These are phyloP conservation scores for Pyrgilauda ruficollis DNA, from an alignment of 2,113 vertebrate genomes.

Conservation along the genomic window DNA sequence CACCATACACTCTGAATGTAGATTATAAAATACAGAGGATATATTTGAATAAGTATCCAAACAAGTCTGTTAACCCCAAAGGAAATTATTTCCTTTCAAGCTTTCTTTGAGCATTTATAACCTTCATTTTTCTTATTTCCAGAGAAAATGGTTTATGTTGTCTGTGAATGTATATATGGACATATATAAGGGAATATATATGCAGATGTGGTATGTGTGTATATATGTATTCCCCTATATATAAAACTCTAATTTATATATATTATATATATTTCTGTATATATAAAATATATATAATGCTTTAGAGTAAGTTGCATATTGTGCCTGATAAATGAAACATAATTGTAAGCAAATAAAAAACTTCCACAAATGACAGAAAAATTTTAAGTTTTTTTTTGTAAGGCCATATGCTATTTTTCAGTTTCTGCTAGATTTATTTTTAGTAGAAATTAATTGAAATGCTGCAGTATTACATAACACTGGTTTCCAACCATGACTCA, in stretches of 20 bases:
- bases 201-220: not conserved
- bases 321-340: conserved; percentile 39
- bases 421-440: conserved; percentile 29
- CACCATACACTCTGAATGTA: conserved; percentile 34
- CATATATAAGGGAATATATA: conserved; percentile 35
- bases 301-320: conserved; percentile 29
- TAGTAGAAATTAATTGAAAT: conserved; percentile 19
- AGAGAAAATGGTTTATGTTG: not conserved
- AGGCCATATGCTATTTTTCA: conserved; percentile 20
- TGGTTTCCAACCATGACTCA: not conserved
- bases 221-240: conserved; percentile 42
- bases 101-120: conserved; percentile 46
- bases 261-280: conserved; percentile 51
- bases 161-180: conserved; percentile 48
- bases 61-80: not conserved
- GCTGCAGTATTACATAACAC: not conserved
- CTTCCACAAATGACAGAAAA: conserved; percentile 17
- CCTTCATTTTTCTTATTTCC: conserved; percentile 18
- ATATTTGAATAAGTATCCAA: not conserved
- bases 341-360: conserved; percentile 33
- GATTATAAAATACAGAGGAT: not conserved
- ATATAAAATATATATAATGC: conserved; percentile 56
- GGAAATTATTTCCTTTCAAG: conserved; percentile 18
- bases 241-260: conserved; percentile 50
- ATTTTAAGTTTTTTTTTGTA: conserved; percentile 32